Conservation (phyloP, 2,797 vertebrate species). For the Neomorphus geoffroyi region DNA sequence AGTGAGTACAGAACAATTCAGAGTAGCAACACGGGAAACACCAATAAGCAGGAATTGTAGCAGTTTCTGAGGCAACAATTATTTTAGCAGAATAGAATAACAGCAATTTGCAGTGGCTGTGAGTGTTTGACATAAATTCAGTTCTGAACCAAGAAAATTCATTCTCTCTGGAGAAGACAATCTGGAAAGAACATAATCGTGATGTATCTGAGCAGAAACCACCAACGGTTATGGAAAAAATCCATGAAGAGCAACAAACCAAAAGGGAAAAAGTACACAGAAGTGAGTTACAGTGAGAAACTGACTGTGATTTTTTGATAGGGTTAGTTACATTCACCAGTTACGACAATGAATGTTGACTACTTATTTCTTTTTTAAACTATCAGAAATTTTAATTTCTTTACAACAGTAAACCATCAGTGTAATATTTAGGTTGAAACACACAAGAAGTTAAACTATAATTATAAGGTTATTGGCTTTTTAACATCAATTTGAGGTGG, state of each 20-base stretch:
- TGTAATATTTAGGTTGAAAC: neutral
- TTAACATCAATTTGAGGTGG: accelerated
- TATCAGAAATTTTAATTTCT: neutral
- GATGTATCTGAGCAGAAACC: neutral
- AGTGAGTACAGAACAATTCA: neutral
- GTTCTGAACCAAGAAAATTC: neutral
- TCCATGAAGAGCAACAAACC: neutral
- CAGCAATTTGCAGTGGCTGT: neutral
- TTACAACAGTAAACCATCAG: neutral
- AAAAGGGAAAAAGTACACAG: neutral
- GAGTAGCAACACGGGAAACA: neutral
- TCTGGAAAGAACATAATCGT: neutral
- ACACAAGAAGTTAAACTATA: neutral
- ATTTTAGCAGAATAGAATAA: neutral
- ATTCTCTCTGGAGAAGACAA: neutral
- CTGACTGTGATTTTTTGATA: neutral
- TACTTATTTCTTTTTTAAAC: neutral
- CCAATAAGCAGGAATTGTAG: neutral
- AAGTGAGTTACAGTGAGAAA: neutral
- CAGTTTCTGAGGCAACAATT: neutral
- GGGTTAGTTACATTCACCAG: neutral
- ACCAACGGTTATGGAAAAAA: neutral
- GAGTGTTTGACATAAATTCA: neutral
- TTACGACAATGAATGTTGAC: neutral
- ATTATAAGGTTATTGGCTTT: neutral